These are phyloP conservation scores for Phaenicophaeus curvirostris DNA, from an alignment of 2,797 vertebrate species.

Conservation along the genomic window DNA sequence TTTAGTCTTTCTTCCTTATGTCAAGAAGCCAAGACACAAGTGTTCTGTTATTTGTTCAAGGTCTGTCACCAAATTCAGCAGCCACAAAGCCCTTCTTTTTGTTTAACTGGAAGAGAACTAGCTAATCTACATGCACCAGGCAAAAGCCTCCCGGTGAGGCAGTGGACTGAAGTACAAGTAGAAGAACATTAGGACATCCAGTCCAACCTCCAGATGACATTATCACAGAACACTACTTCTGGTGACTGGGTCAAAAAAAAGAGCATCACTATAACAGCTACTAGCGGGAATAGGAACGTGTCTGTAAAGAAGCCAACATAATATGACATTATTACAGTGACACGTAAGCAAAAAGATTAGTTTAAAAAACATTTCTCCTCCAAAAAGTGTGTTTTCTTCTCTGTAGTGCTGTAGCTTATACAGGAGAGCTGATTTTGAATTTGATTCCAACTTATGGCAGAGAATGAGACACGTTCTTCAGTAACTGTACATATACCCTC, in stretches of 20 bases:
- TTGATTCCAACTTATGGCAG: neutral
- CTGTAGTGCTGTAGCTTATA: neutral
- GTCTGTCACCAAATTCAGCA: neutral
- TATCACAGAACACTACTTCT: neutral
- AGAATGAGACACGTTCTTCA: neutral
- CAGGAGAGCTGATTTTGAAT: neutral
- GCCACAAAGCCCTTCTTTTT: neutral
- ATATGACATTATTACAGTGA: neutral
- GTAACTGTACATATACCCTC: neutral
- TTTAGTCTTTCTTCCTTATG: neutral
- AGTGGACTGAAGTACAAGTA: neutral
- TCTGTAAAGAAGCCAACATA: neutral
- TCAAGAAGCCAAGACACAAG: neutral
- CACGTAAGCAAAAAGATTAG: neutral
- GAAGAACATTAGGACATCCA: neutral
- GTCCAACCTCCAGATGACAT: neutral
- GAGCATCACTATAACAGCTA: neutral
- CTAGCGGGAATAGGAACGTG: accelerated
- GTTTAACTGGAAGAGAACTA: neutral
- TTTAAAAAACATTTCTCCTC: neutral
- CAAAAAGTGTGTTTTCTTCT: neutral
- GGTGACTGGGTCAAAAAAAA: neutral
- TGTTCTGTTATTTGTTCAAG: neutral
- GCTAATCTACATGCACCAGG: neutral
- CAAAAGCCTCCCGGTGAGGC: neutral